Percentiles rank a stretch among this genome's conserved stretches.
phyloP scores from a whole-genome alignment of 1,140 invertebrate genomes.

The Leptinotarsa undecemlineata region DNA sequence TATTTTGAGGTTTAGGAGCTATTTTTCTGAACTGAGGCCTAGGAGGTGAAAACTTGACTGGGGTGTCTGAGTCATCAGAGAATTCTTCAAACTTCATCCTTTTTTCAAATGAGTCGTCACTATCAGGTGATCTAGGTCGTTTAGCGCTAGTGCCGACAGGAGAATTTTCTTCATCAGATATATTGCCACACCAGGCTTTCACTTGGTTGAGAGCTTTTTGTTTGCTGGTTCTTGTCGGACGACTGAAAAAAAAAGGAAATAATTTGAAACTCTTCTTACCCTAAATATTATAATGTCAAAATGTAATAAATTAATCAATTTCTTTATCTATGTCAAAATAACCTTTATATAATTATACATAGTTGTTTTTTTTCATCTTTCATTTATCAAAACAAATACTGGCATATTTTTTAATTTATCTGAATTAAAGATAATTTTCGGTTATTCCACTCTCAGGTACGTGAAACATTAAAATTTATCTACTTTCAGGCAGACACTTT shows the following conservation, averaged over 20 bases:
- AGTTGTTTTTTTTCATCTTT: too few species aligned
- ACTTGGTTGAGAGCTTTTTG: slow-evolving; percentile 80
- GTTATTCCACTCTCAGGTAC: too few species aligned
- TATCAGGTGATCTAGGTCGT: slow-evolving; percentile 50
- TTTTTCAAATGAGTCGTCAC: slow-evolving; percentile 57
- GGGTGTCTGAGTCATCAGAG: slow-evolving; percentile 50
- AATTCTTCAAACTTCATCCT: slow-evolving; percentile 57
- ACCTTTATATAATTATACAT: too few species aligned
- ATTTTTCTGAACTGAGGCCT: slow-evolving; percentile 20
- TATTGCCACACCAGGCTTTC: slow-evolving; percentile 78
- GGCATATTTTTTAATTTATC: too few species aligned
- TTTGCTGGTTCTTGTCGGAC: slow-evolving; percentile 77
- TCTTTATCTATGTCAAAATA: not conserved
- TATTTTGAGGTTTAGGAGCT: slow-evolving; percentile 12
- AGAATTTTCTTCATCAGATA: slow-evolving; percentile 62
- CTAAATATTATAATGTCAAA: too few species aligned
- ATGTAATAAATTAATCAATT: not conserved
- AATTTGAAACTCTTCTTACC: too few species aligned
- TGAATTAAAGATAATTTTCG: too few species aligned
- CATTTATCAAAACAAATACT: too few species aligned
- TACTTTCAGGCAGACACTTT: too few species aligned
- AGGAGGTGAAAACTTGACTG: slow-evolving; percentile 27
- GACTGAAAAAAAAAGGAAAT: slow-evolving; percentile 53
- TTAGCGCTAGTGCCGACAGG: slow-evolving; percentile 33
- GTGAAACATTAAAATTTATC: too few species aligned